These are phyloP conservation scores for Torymus aiolomorphi DNA, from an alignment of 2,888 invertebrate genomes.

Conservation along the genomic window DNA sequence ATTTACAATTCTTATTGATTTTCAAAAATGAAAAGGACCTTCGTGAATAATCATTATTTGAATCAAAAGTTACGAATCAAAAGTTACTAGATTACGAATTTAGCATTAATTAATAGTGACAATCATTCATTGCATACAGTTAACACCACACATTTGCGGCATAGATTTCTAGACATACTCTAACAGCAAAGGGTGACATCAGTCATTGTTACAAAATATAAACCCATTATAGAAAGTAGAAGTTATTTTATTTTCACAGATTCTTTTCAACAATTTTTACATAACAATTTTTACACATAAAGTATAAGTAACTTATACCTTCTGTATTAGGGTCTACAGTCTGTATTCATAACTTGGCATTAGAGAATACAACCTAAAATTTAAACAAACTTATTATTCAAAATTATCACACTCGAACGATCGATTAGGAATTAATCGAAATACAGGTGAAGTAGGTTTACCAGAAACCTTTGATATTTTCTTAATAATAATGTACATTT, in stretches of 20 bases:
- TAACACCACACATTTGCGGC: no score
- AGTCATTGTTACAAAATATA: no score
- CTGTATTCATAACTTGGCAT: no score
- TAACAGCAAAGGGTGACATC: no score
- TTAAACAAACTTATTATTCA: no score
- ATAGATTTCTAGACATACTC: no score
- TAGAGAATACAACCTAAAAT: no score
- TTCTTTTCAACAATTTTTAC: no score
- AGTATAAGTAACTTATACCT: no score
- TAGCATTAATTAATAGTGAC: background rate
- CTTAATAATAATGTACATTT: constrained; percentile 39
- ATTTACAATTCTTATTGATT: constrained; percentile 35
- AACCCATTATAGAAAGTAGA: background rate
- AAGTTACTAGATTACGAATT: background rate
- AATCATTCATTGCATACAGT: background rate
- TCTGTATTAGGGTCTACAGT: no score
- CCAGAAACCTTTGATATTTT: constrained; percentile 21
- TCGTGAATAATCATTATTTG: background rate
- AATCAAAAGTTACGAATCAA: no score
- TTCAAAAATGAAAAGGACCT: constrained; percentile 20
- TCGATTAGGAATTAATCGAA: background rate
- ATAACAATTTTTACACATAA: no score
- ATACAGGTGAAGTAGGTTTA: constrained; percentile 30
- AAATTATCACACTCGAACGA: background rate
- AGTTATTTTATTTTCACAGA: background rate